Evolutionary conservation across 1,140 invertebrate species (phyloP).

Genomic region (Aphidius ervi): DNA sequence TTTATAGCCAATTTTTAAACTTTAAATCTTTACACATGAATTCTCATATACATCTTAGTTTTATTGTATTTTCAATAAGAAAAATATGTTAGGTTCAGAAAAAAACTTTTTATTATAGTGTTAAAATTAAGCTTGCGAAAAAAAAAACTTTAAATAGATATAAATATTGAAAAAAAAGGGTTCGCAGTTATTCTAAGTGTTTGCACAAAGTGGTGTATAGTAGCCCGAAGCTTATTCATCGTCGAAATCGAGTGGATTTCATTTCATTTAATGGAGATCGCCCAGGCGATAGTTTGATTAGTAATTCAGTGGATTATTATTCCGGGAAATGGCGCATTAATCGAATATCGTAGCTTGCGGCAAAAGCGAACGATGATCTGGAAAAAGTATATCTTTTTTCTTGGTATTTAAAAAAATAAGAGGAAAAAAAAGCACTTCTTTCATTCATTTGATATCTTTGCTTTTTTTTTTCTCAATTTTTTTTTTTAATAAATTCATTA

Average conservation of each 20-base stretch:
- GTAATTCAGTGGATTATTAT: conserved; percentile 37
- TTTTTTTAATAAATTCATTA: no score
- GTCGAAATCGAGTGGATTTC: conserved; percentile 24
- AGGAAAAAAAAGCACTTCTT: no score
- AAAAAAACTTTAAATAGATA: no score
- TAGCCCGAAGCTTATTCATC: conserved; percentile 12
- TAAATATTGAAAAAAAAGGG: background rate
- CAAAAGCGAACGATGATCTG: background rate
- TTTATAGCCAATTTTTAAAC: no score
- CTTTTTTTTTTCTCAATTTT: no score
- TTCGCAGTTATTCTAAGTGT: no score
- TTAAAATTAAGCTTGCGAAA: no score
- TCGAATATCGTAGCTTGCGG: conserved; percentile 34
- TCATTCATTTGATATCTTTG: no score
- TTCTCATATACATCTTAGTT: background rate
- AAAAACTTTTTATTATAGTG: no score
- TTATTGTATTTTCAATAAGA: conserved; percentile 3
- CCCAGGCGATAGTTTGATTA: conserved; percentile 29
- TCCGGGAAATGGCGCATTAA: conserved; percentile 32
- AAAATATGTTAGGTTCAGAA: no score
- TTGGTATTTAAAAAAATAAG: no score
- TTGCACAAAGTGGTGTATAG: no score
- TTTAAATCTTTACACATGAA: background rate
- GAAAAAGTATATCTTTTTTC: background rate
- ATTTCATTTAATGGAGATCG: conserved; percentile 28